Base-by-base conservation (phyloP, 2,888 invertebrate genomes). In the Panzeria rudis region DNA sequence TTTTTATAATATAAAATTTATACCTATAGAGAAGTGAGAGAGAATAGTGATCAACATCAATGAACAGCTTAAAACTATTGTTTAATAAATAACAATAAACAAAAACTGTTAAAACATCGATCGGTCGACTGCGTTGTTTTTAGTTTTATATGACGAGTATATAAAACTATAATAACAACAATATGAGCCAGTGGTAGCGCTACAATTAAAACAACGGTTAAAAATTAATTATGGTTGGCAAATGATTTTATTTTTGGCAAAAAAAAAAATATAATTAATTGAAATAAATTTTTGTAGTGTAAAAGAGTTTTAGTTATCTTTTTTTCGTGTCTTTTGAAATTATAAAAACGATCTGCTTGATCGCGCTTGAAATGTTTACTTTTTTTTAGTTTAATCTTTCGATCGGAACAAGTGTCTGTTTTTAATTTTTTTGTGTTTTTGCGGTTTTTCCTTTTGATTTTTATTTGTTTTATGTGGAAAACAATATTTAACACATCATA, bases 91-190 rank as follows among this genome's bases (percentile, higher is more conserved):
- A 62, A 35, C 6, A 56, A 79, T 7, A 64, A 66, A 73, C 0
- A 59, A 38, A 66, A 35, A 50, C n/a, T 44, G 38, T 76, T 76
- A 83, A 82, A 66, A 41, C 41, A 72, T 72, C 64, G 47, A 56
- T 38, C 64, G 44, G 54, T 50, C 52, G 84, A 82, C 82, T 79
- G 78, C 71, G 78, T 75, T 44, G 71, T 47, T 79, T 82, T 64
- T 44, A 17, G 59, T 66, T 82, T 73, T 78, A 72, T 84, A 13
- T 11, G 9, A 35, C 35, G 35, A 35, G 44, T 78, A 77, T 68
- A 73, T 78, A 41, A 72, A 69, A 35, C 38, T 38, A 66, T 35
- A 66, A 47, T 13, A 72, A 20, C 32, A 81, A 35, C 9, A 84
- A 47, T 59, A 75, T 50, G 64, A 7, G 76, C 47, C 52, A 69